Evolutionary conservation across 2,113 vertebrate species (phyloP).

Genomic region (Sphaerodactylus townsendi): DNA sequence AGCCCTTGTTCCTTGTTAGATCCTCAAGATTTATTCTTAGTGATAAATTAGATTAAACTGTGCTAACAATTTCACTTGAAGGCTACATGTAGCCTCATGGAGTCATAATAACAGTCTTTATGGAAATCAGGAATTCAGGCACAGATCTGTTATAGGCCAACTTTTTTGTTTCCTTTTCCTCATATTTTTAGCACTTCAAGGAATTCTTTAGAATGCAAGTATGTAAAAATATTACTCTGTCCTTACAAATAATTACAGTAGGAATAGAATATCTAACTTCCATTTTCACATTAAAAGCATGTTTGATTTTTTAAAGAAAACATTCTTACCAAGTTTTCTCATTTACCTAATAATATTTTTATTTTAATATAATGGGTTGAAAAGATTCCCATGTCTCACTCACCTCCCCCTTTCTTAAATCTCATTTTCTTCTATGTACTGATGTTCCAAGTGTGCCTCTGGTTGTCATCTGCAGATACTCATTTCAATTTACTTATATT

Average conservation of each 20-base stretch:
- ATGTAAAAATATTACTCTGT: not conserved
- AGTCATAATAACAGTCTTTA: not conserved
- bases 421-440: not conserved
- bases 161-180: not conserved
- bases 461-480: not conserved
- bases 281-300: not conserved
- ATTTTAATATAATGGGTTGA: slow-evolving; percentile 1
- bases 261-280: not conserved
- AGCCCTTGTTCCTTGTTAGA: not conserved
- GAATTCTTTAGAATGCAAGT: not conserved
- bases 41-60: not conserved
- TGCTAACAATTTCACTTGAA: not conserved
- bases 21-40: not conserved
- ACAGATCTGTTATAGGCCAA: not conserved
- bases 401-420: not conserved
- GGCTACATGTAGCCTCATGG: not conserved
- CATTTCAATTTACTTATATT: not conserved
- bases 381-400: accelerated
- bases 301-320: not conserved
- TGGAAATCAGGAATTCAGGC: not conserved
- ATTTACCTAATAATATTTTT: not conserved
- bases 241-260: not conserved
- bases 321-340: not conserved
- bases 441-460: not conserved
- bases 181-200: not conserved